These are phyloP conservation scores for Idaea aversata DNA, from an alignment of 2,888 invertebrate genomes.

Conservation along the genomic window DNA sequence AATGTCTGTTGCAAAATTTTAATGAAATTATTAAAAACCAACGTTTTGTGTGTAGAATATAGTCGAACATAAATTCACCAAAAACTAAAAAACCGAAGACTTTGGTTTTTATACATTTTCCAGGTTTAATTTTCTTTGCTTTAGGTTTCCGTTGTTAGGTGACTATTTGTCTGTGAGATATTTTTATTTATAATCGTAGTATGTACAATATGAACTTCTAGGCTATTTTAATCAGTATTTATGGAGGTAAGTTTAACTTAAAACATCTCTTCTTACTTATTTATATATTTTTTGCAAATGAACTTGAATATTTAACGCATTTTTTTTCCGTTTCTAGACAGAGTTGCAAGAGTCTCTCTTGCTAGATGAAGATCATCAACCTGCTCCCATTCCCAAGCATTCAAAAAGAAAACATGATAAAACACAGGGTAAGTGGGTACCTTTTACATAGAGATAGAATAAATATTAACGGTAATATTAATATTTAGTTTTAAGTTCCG, in stretches of 20 bases:
- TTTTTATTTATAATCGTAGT: constrained; percentile 43
- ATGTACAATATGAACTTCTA: constrained; percentile 46
- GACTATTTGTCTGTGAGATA: constrained; percentile 42
- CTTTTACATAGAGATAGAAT: neutral
- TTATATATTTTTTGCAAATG: neutral
- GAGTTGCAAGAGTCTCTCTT: constrained; percentile 55
- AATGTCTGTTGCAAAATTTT: constrained; percentile 71
- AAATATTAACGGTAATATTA: no score
- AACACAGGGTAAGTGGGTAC: constrained; percentile 38
- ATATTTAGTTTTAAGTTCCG: no score
- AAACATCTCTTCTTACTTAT: neutral
- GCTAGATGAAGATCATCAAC: constrained; percentile 52
- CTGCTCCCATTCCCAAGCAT: constrained; percentile 47
- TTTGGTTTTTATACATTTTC: neutral
- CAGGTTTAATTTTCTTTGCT: constrained; percentile 34
- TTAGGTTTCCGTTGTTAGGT: constrained; percentile 50
- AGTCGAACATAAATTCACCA: constrained; percentile 9
- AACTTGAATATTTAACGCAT: neutral
- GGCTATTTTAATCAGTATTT: constrained; percentile 36
- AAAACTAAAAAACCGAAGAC: constrained; percentile 2
- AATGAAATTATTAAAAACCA: constrained; percentile 60
- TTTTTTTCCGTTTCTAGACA: constrained; percentile 40
- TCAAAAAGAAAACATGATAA: constrained; percentile 59
- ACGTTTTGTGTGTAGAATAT: constrained; percentile 45
- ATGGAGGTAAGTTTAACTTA: constrained; percentile 56